Base-by-base conservation (phyloP, 1,140 invertebrate species). In the Ditylenchus dipsaci region DNA sequence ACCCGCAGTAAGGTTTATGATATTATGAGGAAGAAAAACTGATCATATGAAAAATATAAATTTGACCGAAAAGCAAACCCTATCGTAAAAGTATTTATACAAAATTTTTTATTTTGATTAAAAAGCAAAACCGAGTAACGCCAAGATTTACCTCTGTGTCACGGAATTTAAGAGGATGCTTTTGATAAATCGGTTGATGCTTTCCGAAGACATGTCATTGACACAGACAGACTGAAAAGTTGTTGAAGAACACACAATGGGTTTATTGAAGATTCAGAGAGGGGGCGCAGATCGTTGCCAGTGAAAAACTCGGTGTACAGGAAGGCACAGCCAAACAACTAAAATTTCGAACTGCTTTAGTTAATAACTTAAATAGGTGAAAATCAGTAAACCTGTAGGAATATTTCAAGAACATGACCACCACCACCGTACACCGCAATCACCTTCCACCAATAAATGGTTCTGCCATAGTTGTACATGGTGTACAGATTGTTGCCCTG, bases 401-500 rank as follows among this genome's bases (percentile, higher is more conserved):
- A 64, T 38, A 82, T 65, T 63, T 82, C 33, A 62, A 71, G 15
- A 78, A 42, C 69, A 82, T 81, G 8, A 76, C 75, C 13, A 76
- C n/a, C 19, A 77, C 63, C 17, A 63, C n/a, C 80, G 65, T 82
- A 82, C n/a, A 58, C 47, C 26, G 80, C 53, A 11, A 82, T 47
- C 38, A 66, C 58, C 23, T 80, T 71, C 80, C 80, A 82, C 53
- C 78, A 42, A n/a, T 45, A 49, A 21, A 81, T 33, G 9, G 75
- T 81, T 29, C 61, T 65, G 1, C 45, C 38, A 27, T 74, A 68
- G 13, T 75, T 38, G 8, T 72, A 67, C 79, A 83, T 81, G 23
- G 77, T 73, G 67, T 83, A 82, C 3, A 82, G 66, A 58, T 82
- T 82, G 68, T 78, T 82, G 1, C 80, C 80, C 49, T 81, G 68